Conservation (phyloP, 2,113 vertebrate species). For the Leucosticte australis region DNA sequence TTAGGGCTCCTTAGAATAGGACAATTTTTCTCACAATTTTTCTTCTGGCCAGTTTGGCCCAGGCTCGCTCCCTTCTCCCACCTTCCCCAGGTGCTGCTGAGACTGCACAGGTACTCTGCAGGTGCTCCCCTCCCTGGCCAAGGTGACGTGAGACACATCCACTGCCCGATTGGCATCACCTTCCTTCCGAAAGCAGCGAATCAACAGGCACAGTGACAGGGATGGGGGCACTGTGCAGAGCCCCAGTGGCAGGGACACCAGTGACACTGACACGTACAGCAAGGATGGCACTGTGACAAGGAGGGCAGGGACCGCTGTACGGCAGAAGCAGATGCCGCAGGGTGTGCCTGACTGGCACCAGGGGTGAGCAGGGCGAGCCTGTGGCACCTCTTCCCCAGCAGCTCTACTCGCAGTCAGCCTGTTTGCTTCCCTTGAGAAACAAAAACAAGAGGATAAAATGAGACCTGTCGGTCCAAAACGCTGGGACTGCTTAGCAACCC, state of each 20-base stretch:
- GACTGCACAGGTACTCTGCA: neutral
- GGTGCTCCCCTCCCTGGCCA: neutral
- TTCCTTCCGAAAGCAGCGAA: neutral
- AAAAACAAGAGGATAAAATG: neutral
- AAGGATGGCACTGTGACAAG: neutral
- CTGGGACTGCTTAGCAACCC: neutral
- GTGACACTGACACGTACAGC: neutral
- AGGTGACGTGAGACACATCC: neutral
- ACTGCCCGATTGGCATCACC: rapidly evolving
- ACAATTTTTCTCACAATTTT: neutral
- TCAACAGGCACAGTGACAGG: neutral
- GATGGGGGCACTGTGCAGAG: too few species aligned
- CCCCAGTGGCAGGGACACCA: neutral
- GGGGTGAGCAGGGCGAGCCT: neutral
- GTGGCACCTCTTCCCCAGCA: neutral
- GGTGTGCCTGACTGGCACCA: neutral
- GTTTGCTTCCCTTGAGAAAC: neutral
- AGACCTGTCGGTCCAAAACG: neutral
- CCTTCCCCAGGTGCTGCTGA: neutral
- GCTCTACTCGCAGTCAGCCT: neutral
- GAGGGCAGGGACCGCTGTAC: neutral
- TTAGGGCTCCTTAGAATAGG: neutral
- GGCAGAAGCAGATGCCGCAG: neutral
- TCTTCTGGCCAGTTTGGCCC: neutral
- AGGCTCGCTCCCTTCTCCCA: neutral